Conservation (phyloP, 2,797 vertebrate species). For the Helostoma temminkii region DNA sequence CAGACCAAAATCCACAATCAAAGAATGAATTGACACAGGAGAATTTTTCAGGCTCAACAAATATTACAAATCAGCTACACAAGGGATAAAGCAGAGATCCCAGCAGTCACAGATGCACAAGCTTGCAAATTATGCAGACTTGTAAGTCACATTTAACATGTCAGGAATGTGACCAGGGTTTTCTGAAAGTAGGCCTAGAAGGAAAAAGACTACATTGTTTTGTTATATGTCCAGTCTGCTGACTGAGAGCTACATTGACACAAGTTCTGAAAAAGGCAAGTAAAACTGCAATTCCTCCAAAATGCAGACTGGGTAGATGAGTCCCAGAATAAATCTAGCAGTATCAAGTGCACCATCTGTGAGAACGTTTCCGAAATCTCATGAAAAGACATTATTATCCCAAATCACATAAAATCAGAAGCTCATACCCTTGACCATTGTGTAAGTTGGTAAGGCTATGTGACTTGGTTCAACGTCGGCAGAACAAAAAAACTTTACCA, state of each 20-base stretch:
- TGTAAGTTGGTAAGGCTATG: constrained; percentile 37
- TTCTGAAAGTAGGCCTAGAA: not conserved
- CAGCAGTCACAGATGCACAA: not conserved
- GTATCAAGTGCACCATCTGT: constrained; percentile 50
- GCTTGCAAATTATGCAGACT: not conserved
- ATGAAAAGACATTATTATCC: constrained; percentile 43
- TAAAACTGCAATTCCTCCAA: too few relatives aligned
- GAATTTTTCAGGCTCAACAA: not conserved
- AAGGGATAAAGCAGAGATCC: not conserved
- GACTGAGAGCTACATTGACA: not conserved
- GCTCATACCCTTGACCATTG: constrained; percentile 38
- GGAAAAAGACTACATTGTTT: not conserved
- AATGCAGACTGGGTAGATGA: not conserved
- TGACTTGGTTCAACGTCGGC: constrained; percentile 40
- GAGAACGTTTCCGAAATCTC: constrained; percentile 36
- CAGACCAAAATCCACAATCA: not conserved
- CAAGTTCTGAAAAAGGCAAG: not conserved
- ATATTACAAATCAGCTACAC: not conserved
- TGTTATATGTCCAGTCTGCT: constrained; percentile 10
- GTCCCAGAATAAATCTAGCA: constrained; percentile 1
- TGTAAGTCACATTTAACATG: constrained; percentile 9
- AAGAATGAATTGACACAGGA: not conserved
- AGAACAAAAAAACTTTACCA: constrained; percentile 30
- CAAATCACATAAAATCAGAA: constrained; percentile 24
- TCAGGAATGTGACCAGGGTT: constrained; percentile 36